Percentiles rank a stretch among this genome's conserved stretches.
Conservation (phyloP, 2,113 vertebrate species). For the Aldabrachelys gigantea region DNA sequence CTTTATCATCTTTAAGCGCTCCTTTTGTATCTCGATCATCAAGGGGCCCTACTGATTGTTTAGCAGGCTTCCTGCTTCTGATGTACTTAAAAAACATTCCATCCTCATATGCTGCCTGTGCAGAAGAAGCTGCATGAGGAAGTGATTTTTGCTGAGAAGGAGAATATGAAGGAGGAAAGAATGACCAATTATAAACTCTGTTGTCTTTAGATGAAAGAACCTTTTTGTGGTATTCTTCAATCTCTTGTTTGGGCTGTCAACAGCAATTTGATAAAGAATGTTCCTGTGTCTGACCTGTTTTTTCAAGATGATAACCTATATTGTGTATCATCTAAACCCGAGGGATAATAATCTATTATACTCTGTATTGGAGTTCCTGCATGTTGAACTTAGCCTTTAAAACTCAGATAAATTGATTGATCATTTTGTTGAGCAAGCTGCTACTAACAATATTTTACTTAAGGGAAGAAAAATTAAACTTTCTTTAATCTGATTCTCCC, state of each 20-base stretch:
- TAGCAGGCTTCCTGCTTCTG: too few relatives aligned
- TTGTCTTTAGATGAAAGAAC: constrained; percentile 84
- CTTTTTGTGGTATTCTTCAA: constrained; percentile 78
- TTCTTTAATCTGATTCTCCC: constrained; percentile 76
- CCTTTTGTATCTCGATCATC: too few relatives aligned
- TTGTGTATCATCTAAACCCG: constrained; percentile 73
- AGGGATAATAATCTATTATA: constrained; percentile 68
- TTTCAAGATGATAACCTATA: constrained; percentile 81
- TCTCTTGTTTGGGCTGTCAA: constrained; percentile 85
- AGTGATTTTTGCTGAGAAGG: constrained; percentile 78
- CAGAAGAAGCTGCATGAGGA: constrained; percentile 75
- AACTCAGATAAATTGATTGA: constrained; percentile 64
- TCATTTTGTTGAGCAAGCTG: constrained; percentile 57
- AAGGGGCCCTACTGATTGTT: too few relatives aligned
- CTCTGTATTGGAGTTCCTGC: constrained; percentile 40
- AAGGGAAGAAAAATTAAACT: constrained; percentile 56
- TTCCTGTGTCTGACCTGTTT: constrained; percentile 81
- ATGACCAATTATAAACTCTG: constrained; percentile 82
- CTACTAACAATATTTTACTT: constrained; percentile 69
- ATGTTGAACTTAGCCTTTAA: constrained; percentile 67
- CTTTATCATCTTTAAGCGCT: too few relatives aligned
- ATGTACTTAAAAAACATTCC: background rate
- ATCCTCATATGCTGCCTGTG: constrained; percentile 55
- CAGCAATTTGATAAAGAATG: constrained; percentile 83
- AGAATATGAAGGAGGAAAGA: constrained; percentile 74